Conservation (phyloP, 2,797 vertebrate genomes). For the Gymnodraco acuticeps region DNA sequence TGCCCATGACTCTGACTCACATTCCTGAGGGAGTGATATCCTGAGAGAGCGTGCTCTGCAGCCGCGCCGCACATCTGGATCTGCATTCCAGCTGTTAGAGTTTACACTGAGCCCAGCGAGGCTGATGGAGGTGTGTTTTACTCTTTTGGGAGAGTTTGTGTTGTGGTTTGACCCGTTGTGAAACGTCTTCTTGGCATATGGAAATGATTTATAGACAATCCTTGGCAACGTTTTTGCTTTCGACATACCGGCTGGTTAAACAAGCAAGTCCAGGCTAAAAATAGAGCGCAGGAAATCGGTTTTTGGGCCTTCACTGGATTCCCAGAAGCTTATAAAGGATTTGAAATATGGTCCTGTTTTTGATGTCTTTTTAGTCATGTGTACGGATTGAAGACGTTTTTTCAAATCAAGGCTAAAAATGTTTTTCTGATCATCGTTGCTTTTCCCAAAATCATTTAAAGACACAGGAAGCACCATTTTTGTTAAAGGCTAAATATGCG, state of each 20-base stretch:
- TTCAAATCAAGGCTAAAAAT: too few relatives aligned
- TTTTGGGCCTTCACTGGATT: constrained; percentile 37
- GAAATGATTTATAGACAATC: constrained; percentile 73
- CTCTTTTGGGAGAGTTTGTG: constrained; percentile 43
- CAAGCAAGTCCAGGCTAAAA: constrained; percentile 68
- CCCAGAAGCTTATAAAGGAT: constrained; percentile 18
- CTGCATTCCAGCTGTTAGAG: constrained; percentile 67
- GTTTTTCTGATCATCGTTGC: too few relatives aligned
- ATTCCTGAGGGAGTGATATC: constrained; percentile 72
- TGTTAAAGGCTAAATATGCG: too few relatives aligned
- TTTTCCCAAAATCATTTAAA: too few relatives aligned
- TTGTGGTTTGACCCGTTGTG: constrained; percentile 56
- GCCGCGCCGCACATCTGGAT: constrained; percentile 73
- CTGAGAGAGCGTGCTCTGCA: constrained; percentile 55
- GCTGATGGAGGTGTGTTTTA: constrained; percentile 56
- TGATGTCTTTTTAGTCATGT: background rate
- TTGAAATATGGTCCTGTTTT: constrained; percentile 20
- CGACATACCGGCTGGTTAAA: constrained; percentile 68
- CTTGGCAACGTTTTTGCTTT: constrained; percentile 63
- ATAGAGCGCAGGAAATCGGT: constrained; percentile 60
- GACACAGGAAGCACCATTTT: too few relatives aligned
- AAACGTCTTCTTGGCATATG: constrained; percentile 66
- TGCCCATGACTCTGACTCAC: constrained; percentile 75
- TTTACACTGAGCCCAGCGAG: constrained; percentile 60
- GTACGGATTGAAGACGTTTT: background rate